A percentile compares a stretch with the other conserved stretches of the same genome.
phyloP scores from a whole-genome alignment of 37 sponge, comb jelly and placozoan species.

The Hexactinellida sp. region DNA sequence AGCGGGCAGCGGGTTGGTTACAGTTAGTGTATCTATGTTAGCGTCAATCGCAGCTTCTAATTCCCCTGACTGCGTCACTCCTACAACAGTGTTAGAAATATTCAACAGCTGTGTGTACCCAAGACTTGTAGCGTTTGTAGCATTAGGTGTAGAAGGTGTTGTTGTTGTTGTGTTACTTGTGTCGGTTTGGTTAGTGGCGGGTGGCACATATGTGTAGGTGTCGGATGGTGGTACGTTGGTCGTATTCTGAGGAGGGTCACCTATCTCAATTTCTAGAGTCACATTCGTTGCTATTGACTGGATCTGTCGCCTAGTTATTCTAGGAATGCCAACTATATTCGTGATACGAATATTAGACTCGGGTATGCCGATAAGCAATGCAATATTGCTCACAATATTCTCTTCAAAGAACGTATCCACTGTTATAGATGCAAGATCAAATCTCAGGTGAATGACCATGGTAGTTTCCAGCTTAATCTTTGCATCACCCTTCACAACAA shows the following conservation, averaged over 20 bases:
- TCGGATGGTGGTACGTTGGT: not conserved
- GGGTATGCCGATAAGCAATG: slow-evolving; percentile 52
- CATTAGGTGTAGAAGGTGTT: not conserved
- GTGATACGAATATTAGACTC: slow-evolving; percentile 57
- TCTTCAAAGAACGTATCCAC: slow-evolving; percentile 79
- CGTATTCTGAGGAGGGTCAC: slow-evolving; percentile 39
- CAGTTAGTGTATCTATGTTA: slow-evolving; percentile 21
- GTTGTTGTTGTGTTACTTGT: not conserved
- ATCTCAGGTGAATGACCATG: slow-evolving; percentile 41
- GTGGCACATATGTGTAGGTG: not conserved
- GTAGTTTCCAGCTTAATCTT: slow-evolving; percentile 32
- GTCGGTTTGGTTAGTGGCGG: not conserved
- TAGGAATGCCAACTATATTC: slow-evolving; percentile 37
- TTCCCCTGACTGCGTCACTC: slow-evolving; percentile 46
- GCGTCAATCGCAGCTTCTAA: slow-evolving; percentile 31
- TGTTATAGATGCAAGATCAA: slow-evolving; percentile 35
- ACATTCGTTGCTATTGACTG: not conserved
- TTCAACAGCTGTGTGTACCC: slow-evolving; percentile 21
- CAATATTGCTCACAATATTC: slow-evolving; percentile 57
- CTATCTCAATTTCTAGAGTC: slow-evolving; percentile 57
- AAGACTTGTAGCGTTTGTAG: not conserved
- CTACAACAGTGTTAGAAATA: slow-evolving; percentile 29
- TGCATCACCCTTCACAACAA: slow-evolving; percentile 35
- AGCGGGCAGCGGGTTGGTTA: slow-evolving; percentile 35
- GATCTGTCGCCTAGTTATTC: slow-evolving; percentile 21